Base-by-base conservation (phyloP, 2,888 invertebrate genomes). In the Phengaris arion region DNA sequence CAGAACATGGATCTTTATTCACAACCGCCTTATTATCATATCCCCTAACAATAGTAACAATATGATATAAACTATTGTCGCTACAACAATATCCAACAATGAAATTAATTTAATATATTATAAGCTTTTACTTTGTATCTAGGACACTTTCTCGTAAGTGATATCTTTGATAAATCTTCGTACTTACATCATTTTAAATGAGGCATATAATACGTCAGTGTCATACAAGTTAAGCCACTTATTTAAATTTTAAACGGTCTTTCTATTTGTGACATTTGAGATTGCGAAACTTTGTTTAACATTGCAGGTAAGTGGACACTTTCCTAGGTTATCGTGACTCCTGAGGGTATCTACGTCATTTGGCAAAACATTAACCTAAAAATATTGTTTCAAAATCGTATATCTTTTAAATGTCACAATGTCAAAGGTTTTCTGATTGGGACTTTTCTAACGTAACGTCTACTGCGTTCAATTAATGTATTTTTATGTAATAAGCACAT, bases 121-220 rank as follows among this genome's bases (percentile, higher is more conserved):
- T 72, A 72, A 72, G 13, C 72, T 72, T 72, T 72, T 52, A 72
- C 72, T 72, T 72, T 72, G 54, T 13, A 72, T 72, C 13, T 51
- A 51, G 69, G 51, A 15, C 70, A 70, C 70, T 70, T 51, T 70
- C 70, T 70, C 51, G 70, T 22, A 70, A 70, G 70, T 70, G 22
- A 54, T 72, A 54, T 72, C 54, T 72, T 72, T 54, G 52, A 72
- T 72, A 35, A 72, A 72, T 72, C 72, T 69, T 7, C 13, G 52
- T 72, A 72, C 52, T 22, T 51, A 70, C 70, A 70, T 70, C 70
- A 51, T 70, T 70, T 48, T 48, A 70, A 70, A 70, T 45, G 54
- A 72, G 13, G 6, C 45, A 35, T 72, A 54, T 35, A 12, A 70
- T 70, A 51, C 52, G 22, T 70, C 70, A 70, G 35, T 64, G 35